phyloP scores from a whole-genome alignment of 2,113 vertebrate genomes.

The Menura novaehollandiae region DNA sequence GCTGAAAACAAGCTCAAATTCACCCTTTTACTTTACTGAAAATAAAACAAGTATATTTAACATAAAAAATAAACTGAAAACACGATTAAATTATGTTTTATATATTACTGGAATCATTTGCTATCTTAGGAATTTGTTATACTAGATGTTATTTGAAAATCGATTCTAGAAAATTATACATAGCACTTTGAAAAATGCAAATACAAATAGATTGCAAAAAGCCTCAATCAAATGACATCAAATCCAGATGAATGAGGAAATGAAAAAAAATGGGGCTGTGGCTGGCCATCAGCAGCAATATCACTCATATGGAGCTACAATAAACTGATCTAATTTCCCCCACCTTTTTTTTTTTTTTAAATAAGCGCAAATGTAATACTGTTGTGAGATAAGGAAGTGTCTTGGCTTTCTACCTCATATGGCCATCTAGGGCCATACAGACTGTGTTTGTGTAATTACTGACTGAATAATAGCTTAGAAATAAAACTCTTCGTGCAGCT shows the following conservation, averaged over 20 bases:
- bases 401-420: neutral
- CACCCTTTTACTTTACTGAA: neutral
- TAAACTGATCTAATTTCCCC: neutral
- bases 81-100: neutral
- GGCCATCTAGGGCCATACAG: neutral
- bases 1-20: neutral
- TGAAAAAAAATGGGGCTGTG: neutral
- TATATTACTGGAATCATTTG: neutral
- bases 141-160: conserved; percentile 25
- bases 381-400: neutral
- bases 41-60: neutral
- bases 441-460: neutral
- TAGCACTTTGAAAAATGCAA: neutral
- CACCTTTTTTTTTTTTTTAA: neutral
- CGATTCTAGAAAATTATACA: neutral
- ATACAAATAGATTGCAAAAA: neutral
- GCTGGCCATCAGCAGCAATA: neutral
- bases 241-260: neutral
- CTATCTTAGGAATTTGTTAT: neutral
- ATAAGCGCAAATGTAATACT: neutral
- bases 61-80: neutral
- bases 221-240: neutral
- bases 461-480: neutral
- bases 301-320: neutral
- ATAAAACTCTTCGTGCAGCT: neutral